Conservation (phyloP, 2,113 vertebrate species). For the Alces alces region DNA sequence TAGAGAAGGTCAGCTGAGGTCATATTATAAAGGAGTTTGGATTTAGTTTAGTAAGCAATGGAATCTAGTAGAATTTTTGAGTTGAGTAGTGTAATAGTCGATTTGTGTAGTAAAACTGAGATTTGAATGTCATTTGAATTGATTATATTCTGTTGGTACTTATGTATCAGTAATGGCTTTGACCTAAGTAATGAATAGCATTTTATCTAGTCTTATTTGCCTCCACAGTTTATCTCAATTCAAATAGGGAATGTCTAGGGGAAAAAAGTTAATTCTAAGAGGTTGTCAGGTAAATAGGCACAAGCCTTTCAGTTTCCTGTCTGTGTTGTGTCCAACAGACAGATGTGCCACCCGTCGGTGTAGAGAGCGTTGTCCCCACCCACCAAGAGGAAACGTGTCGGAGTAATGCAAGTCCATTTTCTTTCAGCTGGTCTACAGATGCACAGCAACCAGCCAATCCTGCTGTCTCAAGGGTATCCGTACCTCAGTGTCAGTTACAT, state of each 20-base stretch:
- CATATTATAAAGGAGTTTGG: neutral
- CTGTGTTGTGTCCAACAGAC: slow-evolving; percentile 70
- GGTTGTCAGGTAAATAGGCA: slow-evolving; percentile 47
- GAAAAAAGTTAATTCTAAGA: slow-evolving; percentile 39
- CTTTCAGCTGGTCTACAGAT: slow-evolving; percentile 89
- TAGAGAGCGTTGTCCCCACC: slow-evolving; percentile 74
- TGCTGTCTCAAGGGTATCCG: slow-evolving; percentile 92
- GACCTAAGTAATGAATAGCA: neutral
- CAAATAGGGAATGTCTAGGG: neutral
- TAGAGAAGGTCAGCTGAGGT: neutral
- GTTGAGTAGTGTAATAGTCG: neutral
- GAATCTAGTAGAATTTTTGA: slow-evolving; percentile 12
- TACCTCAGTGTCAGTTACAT: slow-evolving; percentile 92
- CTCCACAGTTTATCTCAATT: neutral
- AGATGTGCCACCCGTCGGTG: slow-evolving; percentile 69
- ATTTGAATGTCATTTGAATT: slow-evolving; percentile 20
- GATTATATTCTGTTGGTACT: neutral
- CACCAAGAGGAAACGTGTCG: slow-evolving; percentile 75
- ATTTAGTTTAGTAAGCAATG: neutral
- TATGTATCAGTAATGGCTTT: neutral
- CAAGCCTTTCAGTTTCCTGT: slow-evolving; percentile 67
- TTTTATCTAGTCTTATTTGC: slow-evolving; percentile 25
- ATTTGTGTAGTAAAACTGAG: slow-evolving; percentile 19
- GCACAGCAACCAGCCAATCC: slow-evolving; percentile 90
- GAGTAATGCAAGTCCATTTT: slow-evolving; percentile 79